Evolutionary conservation across 2,797 vertebrate genomes (phyloP), one percentile per base, ranked within the genome.

Genomic region (Micrastur ruficollis): DNA sequence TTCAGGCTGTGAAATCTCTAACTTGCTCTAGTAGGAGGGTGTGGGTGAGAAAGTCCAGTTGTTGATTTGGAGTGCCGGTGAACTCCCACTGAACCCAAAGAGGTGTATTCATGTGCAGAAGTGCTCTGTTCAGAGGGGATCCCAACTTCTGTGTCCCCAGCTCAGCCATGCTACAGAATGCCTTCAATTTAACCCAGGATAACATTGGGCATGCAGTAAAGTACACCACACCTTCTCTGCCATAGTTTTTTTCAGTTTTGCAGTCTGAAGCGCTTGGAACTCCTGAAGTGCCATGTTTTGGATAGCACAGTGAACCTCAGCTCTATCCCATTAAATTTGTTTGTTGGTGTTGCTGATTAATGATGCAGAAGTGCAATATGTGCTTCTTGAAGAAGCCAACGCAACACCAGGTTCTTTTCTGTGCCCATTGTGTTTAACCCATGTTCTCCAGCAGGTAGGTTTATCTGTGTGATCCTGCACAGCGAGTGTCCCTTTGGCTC

Each of bases 201-300:
- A 3, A 5, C 0, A 2, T 9, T 40, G 71, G 71, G 11, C 25
- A 1, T 3, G 5, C 73, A 17, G 55, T 11, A 50, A 58, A 11
- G 46, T 11, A 29, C 32, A 40, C 1, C 3, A 2, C 47, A 5
- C 22, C 76, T 53, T 7, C 25, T 7, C 19, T 56, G 47, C 8
- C 0, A 0, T 7, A 5, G 13, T 3, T 36, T 7, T 47, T 72
- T 9, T 12, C n/a, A 44, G 70, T 56, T 5, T 5, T 25, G 71
- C 55, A 40, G 29, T 29, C 32, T 9, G 78, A 3, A 50, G 55
- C 6, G 0, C 55, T 67, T 40, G 0, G 6, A n/a, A 1, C 12
- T 32, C 50, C 22, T 25, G 53, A 16, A 58, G 3, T 7, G 38
- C 47, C 1, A 0, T 6, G 27, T 21, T 72, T 20, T 0, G 13